phyloP scores from a whole-genome alignment of 2,888 invertebrate species.

The Pegoplata infirma region DNA sequence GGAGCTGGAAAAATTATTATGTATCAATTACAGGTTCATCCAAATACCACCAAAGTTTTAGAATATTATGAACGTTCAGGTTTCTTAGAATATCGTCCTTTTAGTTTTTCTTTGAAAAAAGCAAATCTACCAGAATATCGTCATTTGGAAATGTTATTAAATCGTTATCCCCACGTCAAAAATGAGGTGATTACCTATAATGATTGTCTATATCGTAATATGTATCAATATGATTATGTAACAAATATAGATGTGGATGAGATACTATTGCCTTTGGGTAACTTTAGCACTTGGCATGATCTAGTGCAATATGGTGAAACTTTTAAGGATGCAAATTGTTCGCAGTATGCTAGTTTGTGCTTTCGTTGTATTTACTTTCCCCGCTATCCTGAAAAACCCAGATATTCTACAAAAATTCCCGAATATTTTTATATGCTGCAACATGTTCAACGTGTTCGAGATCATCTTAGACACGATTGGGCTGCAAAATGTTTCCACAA shows the following conservation, averaged over 20 bases:
- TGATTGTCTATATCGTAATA: conserved; percentile 94
- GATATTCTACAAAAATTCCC: conserved; percentile 83
- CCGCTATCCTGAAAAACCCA: conserved; percentile 87
- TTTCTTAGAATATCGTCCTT: too few relatives aligned
- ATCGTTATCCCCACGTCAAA: background rate
- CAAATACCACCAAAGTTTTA: conserved; percentile 89
- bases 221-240: conserved; percentile 92
- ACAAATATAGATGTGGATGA: conserved; percentile 94
- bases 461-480: conserved; percentile 86
- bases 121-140: conserved; percentile 90
- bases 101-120: conserved; percentile 91
- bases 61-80: conserved; percentile 81
- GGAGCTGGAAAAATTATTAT: conserved; percentile 95
- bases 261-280: conserved; percentile 91
- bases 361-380: conserved; percentile 94
- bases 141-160: conserved; percentile 70
- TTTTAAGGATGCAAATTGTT: conserved; percentile 83
- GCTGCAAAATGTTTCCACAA: conserved; percentile 96
- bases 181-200: conserved; percentile 97
- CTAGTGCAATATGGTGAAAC: conserved; percentile 84
- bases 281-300: conserved; percentile 83
- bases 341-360: conserved; percentile 84
- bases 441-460: conserved; percentile 90
- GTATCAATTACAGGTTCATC: conserved; percentile 91
- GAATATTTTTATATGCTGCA: conserved; percentile 94